These are phyloP conservation scores for Anoplophora glabripennis DNA, from an alignment of 1,140 invertebrate genomes.

Conservation along the genomic window DNA sequence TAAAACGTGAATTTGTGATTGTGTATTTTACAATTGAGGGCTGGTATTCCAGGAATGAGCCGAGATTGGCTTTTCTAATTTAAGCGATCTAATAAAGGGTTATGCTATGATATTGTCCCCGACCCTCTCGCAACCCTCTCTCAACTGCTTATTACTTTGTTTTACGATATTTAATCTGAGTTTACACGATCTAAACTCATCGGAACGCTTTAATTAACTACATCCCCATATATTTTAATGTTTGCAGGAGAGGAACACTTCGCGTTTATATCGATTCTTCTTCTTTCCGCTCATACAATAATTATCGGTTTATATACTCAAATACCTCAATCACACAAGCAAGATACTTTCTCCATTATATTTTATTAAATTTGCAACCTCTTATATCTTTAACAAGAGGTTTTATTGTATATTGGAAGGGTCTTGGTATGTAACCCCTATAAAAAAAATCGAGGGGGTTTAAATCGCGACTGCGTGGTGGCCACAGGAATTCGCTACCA, in stretches of 20 bases:
- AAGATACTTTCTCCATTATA: too few species aligned
- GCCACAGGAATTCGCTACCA: too few species aligned
- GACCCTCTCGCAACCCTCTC: slow-evolving; percentile 23
- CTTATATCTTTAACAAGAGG: too few species aligned
- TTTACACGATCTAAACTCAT: slow-evolving; percentile 33
- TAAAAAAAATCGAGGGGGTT: too few species aligned
- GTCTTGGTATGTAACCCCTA: too few species aligned
- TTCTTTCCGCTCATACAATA: too few species aligned
- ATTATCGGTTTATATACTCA: too few species aligned
- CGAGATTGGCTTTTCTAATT: slow-evolving; percentile 43
- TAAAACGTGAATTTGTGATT: slow-evolving; percentile 39
- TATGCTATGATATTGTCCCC: slow-evolving; percentile 37
- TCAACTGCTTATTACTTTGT: slow-evolving; percentile 38
- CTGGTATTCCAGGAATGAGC: slow-evolving; percentile 37
- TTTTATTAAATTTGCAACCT: too few species aligned
- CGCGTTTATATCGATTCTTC: too few species aligned
- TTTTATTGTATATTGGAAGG: too few species aligned
- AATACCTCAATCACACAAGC: too few species aligned
- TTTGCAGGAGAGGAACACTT: not conserved
- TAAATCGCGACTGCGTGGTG: too few species aligned
- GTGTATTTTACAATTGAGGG: slow-evolving; percentile 42
- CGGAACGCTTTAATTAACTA: slow-evolving; percentile 36
- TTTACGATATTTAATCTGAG: slow-evolving; percentile 40
- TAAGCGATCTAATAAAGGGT: slow-evolving; percentile 41
- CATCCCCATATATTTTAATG: slow-evolving; percentile 18